Evolutionary conservation across 2,888 invertebrate species (phyloP), one percentile per base, ranked within the genome.

Genomic region (Calephelis perditalis): DNA sequence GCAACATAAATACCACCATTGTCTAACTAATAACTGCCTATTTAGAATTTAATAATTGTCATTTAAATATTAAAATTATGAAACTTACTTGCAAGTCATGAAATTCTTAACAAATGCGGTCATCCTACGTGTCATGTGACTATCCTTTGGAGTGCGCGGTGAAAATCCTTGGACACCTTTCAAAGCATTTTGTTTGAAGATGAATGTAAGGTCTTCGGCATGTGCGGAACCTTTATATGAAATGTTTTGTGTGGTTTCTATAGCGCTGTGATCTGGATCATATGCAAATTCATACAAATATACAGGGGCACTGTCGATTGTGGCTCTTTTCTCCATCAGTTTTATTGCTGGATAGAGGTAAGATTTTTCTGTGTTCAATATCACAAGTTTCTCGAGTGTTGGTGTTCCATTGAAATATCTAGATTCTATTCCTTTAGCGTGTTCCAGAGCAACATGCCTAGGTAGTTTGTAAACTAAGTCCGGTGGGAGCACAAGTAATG

Each of bases 161-260:
- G 63, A 64, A 10, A 73, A 69, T 1, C 63, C 61, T 10, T 70
- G 66, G 1, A 62, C 45, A 0, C 68, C 70, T 37, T 78, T 62
- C 58, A 79, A 66, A 1, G 81, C 77, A 67, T 84, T 84, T 1
- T 74, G 72, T 58, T 74, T 75, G 66, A 93, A 92, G 7, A 92
- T 70, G 65, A 92, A 92, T 0, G 91, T 91, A 72, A 92, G 69
- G 72, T 93, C 93, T 68, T 93, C 93, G 2, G 91, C 84, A 65
- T 93, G 93, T 10, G 88, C 92, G 4, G 91, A 91, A 7, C 93
- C 93, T 0, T 79, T 76, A 49, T 87, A 81, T 0, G 79, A 73
- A 36, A 86, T 65, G 61, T 81, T 78, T 8, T 68, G 70, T 0
- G 71, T 73, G 49, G 86, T 75, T 70, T 91, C 91, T 56, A 92